Evolutionary conservation across 2,797 vertebrate genomes (phyloP), one percentile per base, ranked within the genome.

Genomic region (Danio aesculapii): DNA sequence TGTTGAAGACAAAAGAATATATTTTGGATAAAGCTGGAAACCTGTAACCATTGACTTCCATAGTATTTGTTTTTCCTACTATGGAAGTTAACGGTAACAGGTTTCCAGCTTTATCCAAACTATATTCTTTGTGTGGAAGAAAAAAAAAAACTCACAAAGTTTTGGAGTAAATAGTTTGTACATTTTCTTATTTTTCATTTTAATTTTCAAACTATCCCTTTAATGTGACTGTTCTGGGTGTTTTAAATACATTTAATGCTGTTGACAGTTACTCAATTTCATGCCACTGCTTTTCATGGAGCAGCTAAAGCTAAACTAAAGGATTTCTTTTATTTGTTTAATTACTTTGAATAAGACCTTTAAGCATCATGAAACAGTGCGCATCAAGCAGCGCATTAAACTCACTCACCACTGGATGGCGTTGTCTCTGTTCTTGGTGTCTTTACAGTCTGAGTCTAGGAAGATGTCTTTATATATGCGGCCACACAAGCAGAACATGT

Each of bases 401-500:
- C 55, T 12, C 46, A 67, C 86, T 90, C 88, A 98, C 98, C 98
- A 99, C 88, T 97, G 95, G 80, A 98, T 97, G 19, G 97, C 97
- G 1, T 90, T 93, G 87, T 98, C 96, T 78, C 96, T 91, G 91
- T 96, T 98, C 50, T 84, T 91, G 6, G 88, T 94, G 87, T 99
- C 97, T 87, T 96, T 96, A 88, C 93, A 99, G 87, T 97, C 95
- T 0, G 96, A 98, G 89, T 98, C 97, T 5, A 98, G 93, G 87
- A 99, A 99, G 81, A 97, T 96, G 86, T 99, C 98, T 85, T 98
- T 99, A 88, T 99, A 99, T 87, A 99, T 99, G n/a, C 96, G 94
- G 49, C 98, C 98, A 77, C 97, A 99, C 12, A 99, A 92, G 81
- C 97, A 99, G 92, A 98, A 97, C 97, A 99, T 98, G 84, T 98